phyloP scores from a whole-genome alignment of 2,888 invertebrate genomes.

The Melipona beecheii region DNA sequence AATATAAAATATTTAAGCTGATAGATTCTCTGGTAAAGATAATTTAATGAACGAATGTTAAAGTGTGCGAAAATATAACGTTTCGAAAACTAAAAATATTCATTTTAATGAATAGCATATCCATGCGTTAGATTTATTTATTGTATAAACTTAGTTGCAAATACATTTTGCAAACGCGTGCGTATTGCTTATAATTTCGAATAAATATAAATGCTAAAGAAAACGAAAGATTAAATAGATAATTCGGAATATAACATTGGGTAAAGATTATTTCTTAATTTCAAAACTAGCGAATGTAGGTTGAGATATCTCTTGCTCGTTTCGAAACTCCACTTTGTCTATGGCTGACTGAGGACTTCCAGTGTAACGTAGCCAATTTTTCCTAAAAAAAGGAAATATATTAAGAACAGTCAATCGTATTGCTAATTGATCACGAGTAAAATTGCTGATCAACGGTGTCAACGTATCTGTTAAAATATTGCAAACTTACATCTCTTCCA shows the following conservation, averaged over 20 bases:
- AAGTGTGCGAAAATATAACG: neutral
- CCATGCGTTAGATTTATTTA: neutral
- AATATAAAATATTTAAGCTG: neutral
- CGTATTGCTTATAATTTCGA: neutral
- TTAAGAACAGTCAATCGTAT: neutral
- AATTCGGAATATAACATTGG: neutral
- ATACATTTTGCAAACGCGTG: neutral
- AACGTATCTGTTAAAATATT: neutral
- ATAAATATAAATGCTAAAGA: constrained; percentile 1
- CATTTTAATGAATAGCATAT: neutral
- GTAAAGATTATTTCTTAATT: constrained; percentile 82
- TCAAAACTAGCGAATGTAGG: constrained; percentile 85
- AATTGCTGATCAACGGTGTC: too few species aligned
- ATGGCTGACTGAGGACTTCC: constrained; percentile 92
- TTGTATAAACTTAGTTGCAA: neutral
- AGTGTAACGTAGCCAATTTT: constrained; percentile 87
- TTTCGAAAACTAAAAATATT: neutral
- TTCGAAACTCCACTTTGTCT: constrained; percentile 89
- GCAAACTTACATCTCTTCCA: constrained; percentile 87
- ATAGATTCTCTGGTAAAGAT: too few species aligned
- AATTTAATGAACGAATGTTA: neutral
- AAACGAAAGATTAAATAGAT: neutral
- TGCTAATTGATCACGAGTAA: too few species aligned
- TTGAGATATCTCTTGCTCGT: constrained; percentile 86
- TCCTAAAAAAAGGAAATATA: constrained; percentile 81